Evolutionary conservation across 2,113 vertebrate species (phyloP), one percentile per base, ranked within the genome.

Genomic region (Catagonus wagneri): DNA sequence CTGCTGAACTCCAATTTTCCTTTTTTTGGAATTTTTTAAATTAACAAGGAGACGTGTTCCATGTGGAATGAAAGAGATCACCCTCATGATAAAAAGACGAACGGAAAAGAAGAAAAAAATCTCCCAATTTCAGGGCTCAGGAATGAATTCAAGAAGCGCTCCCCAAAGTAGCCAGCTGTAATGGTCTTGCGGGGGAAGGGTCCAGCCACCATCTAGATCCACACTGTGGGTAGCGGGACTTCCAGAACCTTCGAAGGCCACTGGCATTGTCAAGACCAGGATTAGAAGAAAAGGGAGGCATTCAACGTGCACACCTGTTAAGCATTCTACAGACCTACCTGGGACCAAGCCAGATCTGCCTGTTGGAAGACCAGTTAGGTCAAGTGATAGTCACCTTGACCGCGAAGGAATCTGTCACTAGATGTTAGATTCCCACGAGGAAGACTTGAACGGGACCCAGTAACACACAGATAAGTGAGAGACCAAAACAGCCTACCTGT

Each of bases 191-290:
- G 58, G 36, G n/a, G n/a, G n/a, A n/a, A n/a, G n/a, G 68, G 60
- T 22, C 13, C 63, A 36, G 63, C 34, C 14, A 0, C 44, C 23
- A 16, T 4, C 36, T 17, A 25, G 63, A 60, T 50, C 23, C 32
- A 27, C 2, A 0, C 13, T 23, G 60, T 0, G 0, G 54, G 29
- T 1, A 0, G 13, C 60, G 50, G 19, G 5, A 3, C 29, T 39
- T 6, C 14, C 12, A 7, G 44, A 75, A 58, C 27, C 95, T 74
- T 27, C 27, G 9, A 72, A 27, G 52, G 75, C 12, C 20, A 20
- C 19, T 14, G 52, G 36, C 17, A 19, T 1, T 7, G 25, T 34
- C 71, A 23, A 20, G 72, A 19, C 69, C 23, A 25, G 34, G 52
- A 65, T 39, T 69, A 16, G 81, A 83, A 90, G 63, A 7, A 90